Percentiles rank a stretch among this genome's conserved stretches.
Evolutionary conservation across 2,888 invertebrate genomes (phyloP).

Genomic region (Argynnis bischoffii): DNA sequence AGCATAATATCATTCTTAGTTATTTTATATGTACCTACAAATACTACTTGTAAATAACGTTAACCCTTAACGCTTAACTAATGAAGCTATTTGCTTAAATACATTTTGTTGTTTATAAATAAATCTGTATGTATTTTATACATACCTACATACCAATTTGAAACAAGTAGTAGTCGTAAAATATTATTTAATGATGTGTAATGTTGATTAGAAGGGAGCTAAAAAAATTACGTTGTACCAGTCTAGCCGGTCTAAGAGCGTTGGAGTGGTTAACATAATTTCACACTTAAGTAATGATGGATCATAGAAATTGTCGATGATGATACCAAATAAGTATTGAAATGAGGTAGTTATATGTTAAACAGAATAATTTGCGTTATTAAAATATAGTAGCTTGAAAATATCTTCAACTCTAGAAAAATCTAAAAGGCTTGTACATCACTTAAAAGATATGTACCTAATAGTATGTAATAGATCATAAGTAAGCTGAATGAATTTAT

Average conservation of each 20-base stretch:
- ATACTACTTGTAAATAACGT: no score
- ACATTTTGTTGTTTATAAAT: neutral
- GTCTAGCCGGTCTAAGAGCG: slow-evolving; percentile 12
- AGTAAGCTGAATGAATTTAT: no score
- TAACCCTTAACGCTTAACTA: no score
- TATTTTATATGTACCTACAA: no score
- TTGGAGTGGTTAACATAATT: slow-evolving; percentile 29
- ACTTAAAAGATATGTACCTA: no score
- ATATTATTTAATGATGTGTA: slow-evolving; percentile 18
- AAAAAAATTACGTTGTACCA: slow-evolving; percentile 2
- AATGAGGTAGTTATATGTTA: neutral
- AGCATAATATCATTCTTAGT: no score
- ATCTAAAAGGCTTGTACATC: no score
- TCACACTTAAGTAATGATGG: slow-evolving; percentile 32
- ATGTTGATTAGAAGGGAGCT: slow-evolving; percentile 11
- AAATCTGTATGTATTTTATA: slow-evolving; percentile 2
- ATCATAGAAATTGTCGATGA: slow-evolving; percentile 15
- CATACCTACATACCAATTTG: neutral
- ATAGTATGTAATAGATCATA: no score
- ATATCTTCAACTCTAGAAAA: no score
- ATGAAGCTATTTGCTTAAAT: neutral
- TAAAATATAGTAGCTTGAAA: no score
- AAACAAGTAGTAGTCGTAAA: slow-evolving; percentile 7
- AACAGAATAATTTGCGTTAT: no score
- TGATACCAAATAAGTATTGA: slow-evolving; percentile 5